Conservation (phyloP, 2,888 invertebrate genomes). For the Acronicta aceris region DNA sequence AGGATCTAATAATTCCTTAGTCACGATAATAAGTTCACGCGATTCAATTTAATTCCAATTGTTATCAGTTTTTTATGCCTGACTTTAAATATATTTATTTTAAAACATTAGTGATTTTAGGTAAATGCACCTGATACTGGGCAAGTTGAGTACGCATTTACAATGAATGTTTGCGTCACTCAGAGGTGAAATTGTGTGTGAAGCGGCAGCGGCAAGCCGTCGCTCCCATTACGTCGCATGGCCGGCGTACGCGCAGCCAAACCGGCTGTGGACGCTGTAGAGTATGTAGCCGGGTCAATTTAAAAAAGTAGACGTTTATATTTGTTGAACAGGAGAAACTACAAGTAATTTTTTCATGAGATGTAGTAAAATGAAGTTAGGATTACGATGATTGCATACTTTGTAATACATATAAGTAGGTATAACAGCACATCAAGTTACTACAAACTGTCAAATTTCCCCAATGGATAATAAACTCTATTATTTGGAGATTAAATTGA, state of each 20-base stretch:
- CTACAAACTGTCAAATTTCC: too few species aligned
- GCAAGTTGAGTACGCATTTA: conserved; percentile 77
- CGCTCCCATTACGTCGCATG: conserved; percentile 88
- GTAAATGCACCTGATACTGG: conserved; percentile 76
- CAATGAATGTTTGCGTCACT: conserved; percentile 88
- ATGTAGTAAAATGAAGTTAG: too few species aligned
- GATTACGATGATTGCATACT: background rate
- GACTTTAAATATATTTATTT: background rate
- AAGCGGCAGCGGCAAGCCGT: conserved; percentile 88
- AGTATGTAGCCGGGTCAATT: conserved; percentile 66
- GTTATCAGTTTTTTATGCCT: background rate
- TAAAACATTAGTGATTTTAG: conserved; percentile 33
- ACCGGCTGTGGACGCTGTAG: conserved; percentile 76
- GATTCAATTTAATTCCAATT: background rate
- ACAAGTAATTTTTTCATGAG: background rate
- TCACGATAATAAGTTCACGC: background rate
- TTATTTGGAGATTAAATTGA: too few species aligned
- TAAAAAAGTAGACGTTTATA: background rate
- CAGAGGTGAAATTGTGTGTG: conserved; percentile 89
- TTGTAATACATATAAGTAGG: too few species aligned
- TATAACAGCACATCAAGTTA: too few species aligned
- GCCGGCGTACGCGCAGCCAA: conserved; percentile 80
- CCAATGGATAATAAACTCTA: too few species aligned
- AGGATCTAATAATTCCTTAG: background rate
- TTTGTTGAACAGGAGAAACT: conserved; percentile 1